These are phyloP conservation scores for Nipponia nippon DNA, from an alignment of 2,113 vertebrate species.

Conservation along the genomic window DNA sequence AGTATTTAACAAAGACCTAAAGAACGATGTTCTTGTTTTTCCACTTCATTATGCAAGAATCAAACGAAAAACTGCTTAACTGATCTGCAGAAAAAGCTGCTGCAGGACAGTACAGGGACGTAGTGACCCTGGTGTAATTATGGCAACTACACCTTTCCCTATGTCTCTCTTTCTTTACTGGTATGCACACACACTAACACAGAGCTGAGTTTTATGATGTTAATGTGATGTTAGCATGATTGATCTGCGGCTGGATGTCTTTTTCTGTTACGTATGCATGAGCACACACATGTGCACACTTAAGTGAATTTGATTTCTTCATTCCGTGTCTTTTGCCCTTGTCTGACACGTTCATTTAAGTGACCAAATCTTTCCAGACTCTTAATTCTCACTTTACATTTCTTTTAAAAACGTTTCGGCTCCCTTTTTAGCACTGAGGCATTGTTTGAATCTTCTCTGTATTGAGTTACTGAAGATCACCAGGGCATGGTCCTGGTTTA, in stretches of 20 bases:
- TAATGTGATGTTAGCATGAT: not conserved
- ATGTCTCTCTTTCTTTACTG: not conserved
- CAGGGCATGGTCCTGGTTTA: not conserved
- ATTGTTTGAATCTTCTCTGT: not conserved
- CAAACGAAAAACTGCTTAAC: not conserved
- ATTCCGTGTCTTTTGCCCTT: conserved; percentile 11
- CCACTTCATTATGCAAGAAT: not conserved
- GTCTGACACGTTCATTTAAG: not conserved
- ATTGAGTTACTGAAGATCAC: not conserved
- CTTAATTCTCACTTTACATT: not conserved
- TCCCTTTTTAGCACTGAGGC: not conserved
- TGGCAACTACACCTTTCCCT: not conserved
- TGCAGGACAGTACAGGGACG: not conserved
- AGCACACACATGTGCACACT: not conserved
- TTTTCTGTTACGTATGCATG: not conserved
- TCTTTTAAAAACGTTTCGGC: not conserved
- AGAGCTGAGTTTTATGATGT: not conserved
- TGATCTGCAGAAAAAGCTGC: not conserved
- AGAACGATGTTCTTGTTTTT: not conserved
- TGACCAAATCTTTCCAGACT: not conserved
- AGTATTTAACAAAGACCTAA: not conserved
- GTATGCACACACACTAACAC: not conserved
- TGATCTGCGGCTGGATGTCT: not conserved
- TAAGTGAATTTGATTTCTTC: not conserved
- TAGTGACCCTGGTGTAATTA: not conserved